phyloP scores from a whole-genome alignment of 2,888 invertebrate species.

The Euclidia mi region DNA sequence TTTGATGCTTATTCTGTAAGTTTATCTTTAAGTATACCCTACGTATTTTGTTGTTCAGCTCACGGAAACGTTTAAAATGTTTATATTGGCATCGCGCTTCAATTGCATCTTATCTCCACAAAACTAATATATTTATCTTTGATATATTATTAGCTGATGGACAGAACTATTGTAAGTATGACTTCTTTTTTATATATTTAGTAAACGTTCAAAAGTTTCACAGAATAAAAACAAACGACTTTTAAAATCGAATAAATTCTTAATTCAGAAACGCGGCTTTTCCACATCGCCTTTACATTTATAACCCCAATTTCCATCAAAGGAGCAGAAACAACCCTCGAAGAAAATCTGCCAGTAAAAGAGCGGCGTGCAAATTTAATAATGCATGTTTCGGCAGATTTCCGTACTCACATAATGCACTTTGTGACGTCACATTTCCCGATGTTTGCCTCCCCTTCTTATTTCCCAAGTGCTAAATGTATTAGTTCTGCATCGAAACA shows the following conservation, averaged over 20 bases:
- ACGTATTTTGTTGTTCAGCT: too few relatives aligned
- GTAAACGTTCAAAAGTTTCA: slow-evolving; percentile 6
- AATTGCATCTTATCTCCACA: too few relatives aligned
- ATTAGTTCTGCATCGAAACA: slow-evolving; percentile 72
- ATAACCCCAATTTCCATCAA: slow-evolving; percentile 48
- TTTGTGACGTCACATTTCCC: slow-evolving; percentile 52
- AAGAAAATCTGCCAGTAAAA: slow-evolving; percentile 44
- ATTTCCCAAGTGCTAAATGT: slow-evolving; percentile 74
- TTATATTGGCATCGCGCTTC: too few relatives aligned
- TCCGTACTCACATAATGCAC: slow-evolving; percentile 53
- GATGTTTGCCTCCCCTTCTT: slow-evolving; percentile 56
- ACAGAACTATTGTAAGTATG: too few relatives aligned
- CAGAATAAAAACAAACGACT: slow-evolving; percentile 3
- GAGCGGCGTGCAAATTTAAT: slow-evolving; percentile 53
- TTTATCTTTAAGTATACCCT: background rate
- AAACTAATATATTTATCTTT: too few relatives aligned
- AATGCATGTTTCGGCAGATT: slow-evolving; percentile 59
- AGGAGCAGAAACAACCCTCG: slow-evolving; percentile 34
- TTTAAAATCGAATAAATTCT: slow-evolving; percentile 20
- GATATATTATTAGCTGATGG: too few relatives aligned
- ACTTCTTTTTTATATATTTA: background rate
- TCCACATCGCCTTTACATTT: slow-evolving; percentile 39
- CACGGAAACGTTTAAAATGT: too few relatives aligned
- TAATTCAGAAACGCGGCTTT: slow-evolving; percentile 26
- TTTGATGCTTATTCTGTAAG: background rate